Conservation (phyloP, 1,140 invertebrate genomes). For the Cydia pomonella region DNA sequence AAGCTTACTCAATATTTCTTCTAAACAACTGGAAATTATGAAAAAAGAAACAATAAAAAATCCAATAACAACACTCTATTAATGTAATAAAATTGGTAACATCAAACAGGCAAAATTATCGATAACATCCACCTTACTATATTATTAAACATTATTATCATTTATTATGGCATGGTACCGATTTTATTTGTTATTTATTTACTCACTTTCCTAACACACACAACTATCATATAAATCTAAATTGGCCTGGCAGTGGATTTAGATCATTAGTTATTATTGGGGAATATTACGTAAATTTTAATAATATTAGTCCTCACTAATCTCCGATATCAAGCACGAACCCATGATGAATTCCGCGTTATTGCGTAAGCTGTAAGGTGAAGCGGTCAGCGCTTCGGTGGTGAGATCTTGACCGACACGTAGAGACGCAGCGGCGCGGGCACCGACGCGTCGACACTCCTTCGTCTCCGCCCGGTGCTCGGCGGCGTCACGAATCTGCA, state of each 20-base stretch:
- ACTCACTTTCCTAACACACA: slow-evolving; percentile 11
- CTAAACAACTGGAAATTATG: neutral
- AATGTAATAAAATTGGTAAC: slow-evolving; percentile 24
- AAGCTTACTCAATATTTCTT: too few relatives aligned
- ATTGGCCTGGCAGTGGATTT: slow-evolving; percentile 11
- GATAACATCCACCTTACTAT: slow-evolving; percentile 14
- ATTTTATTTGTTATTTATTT: neutral
- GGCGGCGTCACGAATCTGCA: slow-evolving; percentile 52
- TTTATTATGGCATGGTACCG: slow-evolving; percentile 23
- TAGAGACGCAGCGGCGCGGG: slow-evolving; percentile 66
- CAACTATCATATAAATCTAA: slow-evolving; percentile 10
- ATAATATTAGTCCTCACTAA: slow-evolving; percentile 7
- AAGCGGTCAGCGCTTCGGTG: slow-evolving; percentile 45
- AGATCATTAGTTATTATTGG: slow-evolving; percentile 1
- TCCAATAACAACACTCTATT: neutral
- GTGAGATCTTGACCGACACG: slow-evolving; percentile 63
- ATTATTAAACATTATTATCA: slow-evolving; percentile 27
- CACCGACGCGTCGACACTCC: slow-evolving; percentile 35
- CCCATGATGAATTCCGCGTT: neutral
- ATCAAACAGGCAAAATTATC: neutral
- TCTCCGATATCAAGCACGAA: neutral
- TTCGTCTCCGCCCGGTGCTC: slow-evolving; percentile 35
- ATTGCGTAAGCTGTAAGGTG: neutral
- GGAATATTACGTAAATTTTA: neutral
- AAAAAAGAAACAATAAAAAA: neutral